Evolutionary conservation across 2,888 invertebrate species (phyloP).

Genomic region (Pycnomerus fuliginosus): DNA sequence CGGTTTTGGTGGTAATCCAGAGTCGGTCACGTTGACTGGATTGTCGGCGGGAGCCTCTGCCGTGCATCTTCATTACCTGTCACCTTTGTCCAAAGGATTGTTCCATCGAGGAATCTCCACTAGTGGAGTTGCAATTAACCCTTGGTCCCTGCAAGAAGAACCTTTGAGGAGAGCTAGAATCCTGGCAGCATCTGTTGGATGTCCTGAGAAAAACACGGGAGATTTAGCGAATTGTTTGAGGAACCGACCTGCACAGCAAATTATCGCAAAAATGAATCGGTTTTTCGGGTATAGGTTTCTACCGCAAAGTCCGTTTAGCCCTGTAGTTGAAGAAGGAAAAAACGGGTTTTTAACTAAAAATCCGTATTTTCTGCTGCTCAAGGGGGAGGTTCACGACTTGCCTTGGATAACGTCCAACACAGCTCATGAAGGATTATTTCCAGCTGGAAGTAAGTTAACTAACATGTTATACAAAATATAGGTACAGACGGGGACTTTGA

Average conservation of each 20-base stretch:
- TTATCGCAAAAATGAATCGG: constrained; percentile 25
- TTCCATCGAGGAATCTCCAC: constrained; percentile 43
- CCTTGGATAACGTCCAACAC: constrained; percentile 47
- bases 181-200: constrained; percentile 38
- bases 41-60: constrained; percentile 70
- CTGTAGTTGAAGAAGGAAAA: constrained; percentile 33
- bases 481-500: too few species aligned
- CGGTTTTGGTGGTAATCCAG: constrained; percentile 67
- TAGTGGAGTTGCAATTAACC: constrained; percentile 42
- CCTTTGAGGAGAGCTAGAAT: constrained; percentile 32
- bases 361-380: constrained; percentile 39
- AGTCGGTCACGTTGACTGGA: constrained; percentile 64
- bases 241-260: constrained; percentile 32
- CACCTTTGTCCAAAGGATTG: constrained; percentile 55
- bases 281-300: constrained; percentile 11
- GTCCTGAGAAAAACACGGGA: constrained; percentile 31
- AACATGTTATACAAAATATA: too few species aligned
- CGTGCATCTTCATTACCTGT: constrained; percentile 68
- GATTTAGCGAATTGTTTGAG: constrained; percentile 40
- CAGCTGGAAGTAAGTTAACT: constrained; percentile 41
- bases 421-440: constrained; percentile 41
- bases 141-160: constrained; percentile 37
- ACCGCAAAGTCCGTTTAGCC: constrained; percentile 39
- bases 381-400: constrained; percentile 38
- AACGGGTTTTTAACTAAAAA: constrained; percentile 40